Base-by-base conservation (phyloP, 2,888 invertebrate species). In the Encarsia formosa region DNA sequence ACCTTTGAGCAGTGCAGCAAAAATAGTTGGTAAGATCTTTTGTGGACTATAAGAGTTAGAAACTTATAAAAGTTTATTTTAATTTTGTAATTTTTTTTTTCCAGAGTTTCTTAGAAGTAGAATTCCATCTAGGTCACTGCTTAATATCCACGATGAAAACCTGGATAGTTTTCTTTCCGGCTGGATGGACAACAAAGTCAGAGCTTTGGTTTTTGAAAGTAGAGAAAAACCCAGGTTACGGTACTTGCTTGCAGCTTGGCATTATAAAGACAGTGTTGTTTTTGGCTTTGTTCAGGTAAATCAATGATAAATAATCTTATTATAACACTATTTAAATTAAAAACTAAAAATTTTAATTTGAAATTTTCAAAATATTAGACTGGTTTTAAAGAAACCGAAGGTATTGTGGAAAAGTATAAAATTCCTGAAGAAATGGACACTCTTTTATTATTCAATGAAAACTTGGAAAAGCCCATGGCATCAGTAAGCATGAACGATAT, bases 141-240 rank as follows among this genome's bases (percentile, higher is more conserved):
- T 81, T 49, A 77, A 74, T 35, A 76, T 95, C n/a, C 82, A 81
- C 49, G 87, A 88, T 64, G 77, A 80, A 24, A 88, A 86, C 65
- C 78, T 88, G 31, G 85, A 89, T 42, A 77, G 78, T 6, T 96
- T 95, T 71, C 79, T 96, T 24, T 82, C 82, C 39, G 92, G 93
- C 47, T 96, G 95, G 87, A 82, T 83, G 55, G 96, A 97, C 76
- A 97, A 97, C 75, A 82, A 86, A 72, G 91, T 96, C 35, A 82
- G 95, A 59, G 93, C 90, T 24, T 76, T 97, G 49, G 86, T 96
- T 65, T 90, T 95, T 74, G 88, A 91, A 67, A 87, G 87, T 55
- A 79, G 84, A 53, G 81, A 80, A 57, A 82, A 83, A 11, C 84
- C 91, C 48, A 82, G 93, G 45, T 79, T 96, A 49, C 78, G 96